phyloP scores from a whole-genome alignment of 2,888 invertebrate species.

The Ypsolopha scabrella region DNA sequence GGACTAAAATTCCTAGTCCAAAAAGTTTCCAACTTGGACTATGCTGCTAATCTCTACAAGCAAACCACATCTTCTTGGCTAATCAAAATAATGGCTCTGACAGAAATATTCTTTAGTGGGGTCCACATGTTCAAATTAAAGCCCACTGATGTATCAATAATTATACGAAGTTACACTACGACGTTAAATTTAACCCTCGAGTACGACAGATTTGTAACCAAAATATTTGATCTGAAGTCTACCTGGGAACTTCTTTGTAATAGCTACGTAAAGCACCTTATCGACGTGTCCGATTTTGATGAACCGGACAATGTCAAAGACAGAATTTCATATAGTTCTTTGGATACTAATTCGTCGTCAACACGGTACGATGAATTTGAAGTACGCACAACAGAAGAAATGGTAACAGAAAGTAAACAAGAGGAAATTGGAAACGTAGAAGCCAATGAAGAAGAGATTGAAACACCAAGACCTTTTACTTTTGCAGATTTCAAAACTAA shows the following conservation, averaged over 20 bases:
- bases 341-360: constrained; percentile 47
- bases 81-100: constrained; percentile 86
- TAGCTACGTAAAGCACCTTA: constrained; percentile 62
- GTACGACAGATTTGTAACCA: constrained; percentile 70
- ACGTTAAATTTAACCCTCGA: constrained; percentile 32
- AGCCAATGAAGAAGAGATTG: constrained; percentile 15
- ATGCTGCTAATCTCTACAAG: constrained; percentile 91
- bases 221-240: constrained; percentile 71
- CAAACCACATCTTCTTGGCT: constrained; percentile 95
- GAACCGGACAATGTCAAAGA: constrained; percentile 39
- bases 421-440: constrained; percentile 11
- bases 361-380: constrained; percentile 51
- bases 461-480: constrained; percentile 61
- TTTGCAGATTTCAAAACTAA: constrained; percentile 69
- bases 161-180: constrained; percentile 18
- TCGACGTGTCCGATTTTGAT: constrained; percentile 50
- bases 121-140: constrained; percentile 74
- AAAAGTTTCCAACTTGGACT: constrained; percentile 88
- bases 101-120: constrained; percentile 85
- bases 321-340: constrained; percentile 46
- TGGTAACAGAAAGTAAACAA: constrained; percentile 7
- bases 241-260: constrained; percentile 74
- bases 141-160: constrained; percentile 71
- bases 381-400: constrained; percentile 20
- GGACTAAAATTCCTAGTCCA: constrained; percentile 95